These are phyloP conservation scores for Oreochromis aureus DNA, from an alignment of 2,113 vertebrate genomes.

Conservation along the genomic window DNA sequence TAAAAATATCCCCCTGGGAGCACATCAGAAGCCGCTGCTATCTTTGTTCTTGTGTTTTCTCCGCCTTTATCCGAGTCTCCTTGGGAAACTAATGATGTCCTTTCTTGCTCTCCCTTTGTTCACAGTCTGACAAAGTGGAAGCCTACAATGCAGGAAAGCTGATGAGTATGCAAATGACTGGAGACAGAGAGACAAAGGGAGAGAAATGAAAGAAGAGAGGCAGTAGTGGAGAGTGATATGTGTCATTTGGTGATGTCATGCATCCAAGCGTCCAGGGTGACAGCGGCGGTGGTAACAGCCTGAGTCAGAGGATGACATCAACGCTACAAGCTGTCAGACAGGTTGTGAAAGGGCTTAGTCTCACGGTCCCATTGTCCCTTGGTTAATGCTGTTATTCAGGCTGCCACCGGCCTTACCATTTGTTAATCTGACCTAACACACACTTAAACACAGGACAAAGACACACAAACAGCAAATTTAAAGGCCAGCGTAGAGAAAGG, in stretches of 20 bases:
- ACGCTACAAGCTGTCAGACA: constrained; percentile 66
- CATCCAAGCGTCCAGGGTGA: constrained; percentile 61
- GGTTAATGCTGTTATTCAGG: constrained; percentile 78
- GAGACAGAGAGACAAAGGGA: constrained; percentile 5
- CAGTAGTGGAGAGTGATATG: constrained; percentile 38
- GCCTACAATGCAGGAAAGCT: constrained; percentile 50
- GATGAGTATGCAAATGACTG: constrained; percentile 59
- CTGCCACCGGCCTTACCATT: constrained; percentile 56
- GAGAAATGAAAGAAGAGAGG: background rate
- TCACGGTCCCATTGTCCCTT: constrained; percentile 71
- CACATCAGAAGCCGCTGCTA: background rate
- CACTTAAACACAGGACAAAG: constrained; percentile 58
- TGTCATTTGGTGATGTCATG: constrained; percentile 70
- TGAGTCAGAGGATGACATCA: constrained; percentile 83
- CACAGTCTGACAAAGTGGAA: constrained; percentile 15
- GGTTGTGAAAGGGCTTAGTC: constrained; percentile 74
- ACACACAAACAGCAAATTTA: constrained; percentile 61
- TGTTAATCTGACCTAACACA: constrained; percentile 75
- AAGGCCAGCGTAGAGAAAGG: constrained; percentile 21
- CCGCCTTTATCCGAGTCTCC: constrained; percentile 13
- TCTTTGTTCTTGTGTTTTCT: background rate
- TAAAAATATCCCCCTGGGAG: background rate
- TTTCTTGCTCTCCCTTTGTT: constrained; percentile 30
- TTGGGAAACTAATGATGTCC: constrained; percentile 62
- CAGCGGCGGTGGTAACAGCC: constrained; percentile 64